Evolutionary conservation across 1,140 invertebrate species (phyloP).

Genomic region (Tetraneura akinire): DNA sequence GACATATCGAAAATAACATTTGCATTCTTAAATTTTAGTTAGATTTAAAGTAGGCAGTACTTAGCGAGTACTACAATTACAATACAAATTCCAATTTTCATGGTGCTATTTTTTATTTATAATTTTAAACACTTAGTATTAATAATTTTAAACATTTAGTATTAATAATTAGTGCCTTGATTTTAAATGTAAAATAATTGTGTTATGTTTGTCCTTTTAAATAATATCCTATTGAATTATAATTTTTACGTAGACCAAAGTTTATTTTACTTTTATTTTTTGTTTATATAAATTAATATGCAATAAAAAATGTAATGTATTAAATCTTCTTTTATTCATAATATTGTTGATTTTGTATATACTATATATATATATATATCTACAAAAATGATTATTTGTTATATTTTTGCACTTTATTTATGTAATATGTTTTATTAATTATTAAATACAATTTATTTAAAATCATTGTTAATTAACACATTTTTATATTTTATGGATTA

Average conservation of each 20-base stretch:
- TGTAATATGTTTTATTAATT: conserved; percentile 12
- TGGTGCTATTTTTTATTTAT: conserved; percentile 33
- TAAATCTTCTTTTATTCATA: not conserved
- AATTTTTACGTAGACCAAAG: not conserved
- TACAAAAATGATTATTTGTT: conserved; percentile 7
- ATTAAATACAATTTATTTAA: not conserved
- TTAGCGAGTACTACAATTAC: not conserved
- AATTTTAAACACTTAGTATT: not conserved
- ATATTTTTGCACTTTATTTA: conserved; percentile 12
- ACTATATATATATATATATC: conserved; percentile 10
- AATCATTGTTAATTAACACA: too few relatives aligned
- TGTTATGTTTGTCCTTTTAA: conserved; percentile 13
- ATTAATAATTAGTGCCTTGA: conserved; percentile 21
- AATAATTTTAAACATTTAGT: not conserved
- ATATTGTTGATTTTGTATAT: not conserved
- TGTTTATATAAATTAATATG: not conserved
- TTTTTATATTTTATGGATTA: too few relatives aligned
- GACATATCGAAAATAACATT: not conserved
- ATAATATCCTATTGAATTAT: not conserved
- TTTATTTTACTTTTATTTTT: not conserved
- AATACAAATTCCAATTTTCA: not conserved
- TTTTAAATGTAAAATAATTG: not conserved
- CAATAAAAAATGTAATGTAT: not conserved
- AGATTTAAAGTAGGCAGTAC: not conserved
- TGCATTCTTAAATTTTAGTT: not conserved